Base-by-base conservation (phyloP, 1,140 invertebrate species). In the Coelopa frigida region DNA sequence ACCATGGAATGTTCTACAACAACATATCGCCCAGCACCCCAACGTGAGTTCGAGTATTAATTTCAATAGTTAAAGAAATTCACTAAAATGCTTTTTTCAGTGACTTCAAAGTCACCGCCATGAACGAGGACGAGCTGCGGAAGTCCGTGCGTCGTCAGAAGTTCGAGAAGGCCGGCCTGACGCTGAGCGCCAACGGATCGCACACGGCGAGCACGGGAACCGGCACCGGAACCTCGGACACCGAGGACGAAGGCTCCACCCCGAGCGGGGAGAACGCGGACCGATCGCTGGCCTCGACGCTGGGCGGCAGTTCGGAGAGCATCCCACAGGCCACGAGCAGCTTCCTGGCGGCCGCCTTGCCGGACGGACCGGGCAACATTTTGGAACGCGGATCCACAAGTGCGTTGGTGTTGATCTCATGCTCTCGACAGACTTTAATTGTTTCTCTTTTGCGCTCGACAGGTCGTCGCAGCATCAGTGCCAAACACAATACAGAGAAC, bases 31-130 rank as follows among this genome's bases (percentile, higher is more conserved):
- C 67, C 5, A 56, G 61, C 38, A 69, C 66, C 33, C 67, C 67
- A 26, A 70, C 67, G 66, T 69, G 49, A 66, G 58, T 46, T n/a
- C n/a, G n/a, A n/a, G n/a, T n/a, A n/a, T 4, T 0, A n/a, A 21
- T 15, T 37, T 17, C 31, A 31, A 23, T 36, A 0, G 29, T 38
- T 38, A 3, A 20, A 5, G 4, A 47, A 37, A 2, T 8, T 40
- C 44, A 14, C 18, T 44, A n/a, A 3, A 0, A 6, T 26, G 2
- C 11, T 44, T 51, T 40, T 44, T 39, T 42, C 55, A 89, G 84
- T 57, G 85, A 89, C 56, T 91, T 86, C 58, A 87, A 85, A 46
- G 85, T 91, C 21, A 89, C 85, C 59, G 87, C 87, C 31, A 89
- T 90, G 79, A 86, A 90, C 59, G 84, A 83, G 12, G 84, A 88